These are phyloP conservation scores for Ictalurus punctatus DNA, from an alignment of 2,113 vertebrate genomes.

Conservation along the genomic window DNA sequence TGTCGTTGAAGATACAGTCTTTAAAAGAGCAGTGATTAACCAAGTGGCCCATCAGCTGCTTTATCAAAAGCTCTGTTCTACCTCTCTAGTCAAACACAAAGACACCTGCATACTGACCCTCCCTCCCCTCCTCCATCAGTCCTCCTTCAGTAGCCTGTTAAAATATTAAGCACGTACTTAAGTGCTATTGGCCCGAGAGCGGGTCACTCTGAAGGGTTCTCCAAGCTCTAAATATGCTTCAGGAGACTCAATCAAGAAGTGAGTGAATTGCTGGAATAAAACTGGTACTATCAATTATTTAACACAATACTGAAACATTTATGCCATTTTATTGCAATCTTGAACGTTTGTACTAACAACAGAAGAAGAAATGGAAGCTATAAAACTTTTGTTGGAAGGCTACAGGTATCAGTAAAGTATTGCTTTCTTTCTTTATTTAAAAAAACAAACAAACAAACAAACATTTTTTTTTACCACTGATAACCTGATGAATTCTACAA, in stretches of 20 bases:
- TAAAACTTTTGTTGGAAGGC: slow-evolving; percentile 3
- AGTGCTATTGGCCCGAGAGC: slow-evolving; percentile 82
- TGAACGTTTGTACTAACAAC: slow-evolving; percentile 57
- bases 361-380: slow-evolving; percentile 36
- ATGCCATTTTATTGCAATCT: slow-evolving; percentile 72
- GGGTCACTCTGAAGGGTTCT: slow-evolving; percentile 78
- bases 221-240: slow-evolving; percentile 74
- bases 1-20: slow-evolving; percentile 23
- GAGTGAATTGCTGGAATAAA: slow-evolving; percentile 66
- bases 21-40: slow-evolving; percentile 48
- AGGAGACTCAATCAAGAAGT: slow-evolving; percentile 71
- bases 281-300: slow-evolving; percentile 73
- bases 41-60: slow-evolving; percentile 47
- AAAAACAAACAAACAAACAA: too few species aligned
- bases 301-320: slow-evolving; percentile 70
- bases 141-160: slow-evolving; percentile 68
- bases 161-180: slow-evolving; percentile 83
- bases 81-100: slow-evolving; percentile 45
- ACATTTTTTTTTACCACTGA: not conserved
- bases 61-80: slow-evolving; percentile 41
- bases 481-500: not conserved
- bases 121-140: slow-evolving; percentile 39
- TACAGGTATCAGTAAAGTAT: not conserved
- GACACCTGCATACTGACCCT: slow-evolving; percentile 53
- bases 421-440: not conserved